These are phyloP conservation scores for Drosophila tsacasi DNA, from an alignment of 1,140 invertebrate species.

Conservation along the genomic window DNA sequence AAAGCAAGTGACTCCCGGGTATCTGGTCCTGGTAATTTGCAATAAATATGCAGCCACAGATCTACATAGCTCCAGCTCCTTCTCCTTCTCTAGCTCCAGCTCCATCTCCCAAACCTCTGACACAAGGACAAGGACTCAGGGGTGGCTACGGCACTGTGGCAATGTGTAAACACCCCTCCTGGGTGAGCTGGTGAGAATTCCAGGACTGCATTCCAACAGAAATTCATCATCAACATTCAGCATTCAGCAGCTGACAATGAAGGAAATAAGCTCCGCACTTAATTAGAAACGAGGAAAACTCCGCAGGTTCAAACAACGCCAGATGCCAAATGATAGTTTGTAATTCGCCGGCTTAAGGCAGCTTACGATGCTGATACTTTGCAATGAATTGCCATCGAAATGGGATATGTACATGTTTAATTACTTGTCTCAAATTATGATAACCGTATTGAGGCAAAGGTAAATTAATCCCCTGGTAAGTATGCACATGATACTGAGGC, in stretches of 20 bases:
- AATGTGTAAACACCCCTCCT: neutral
- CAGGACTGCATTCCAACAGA: conserved; percentile 30
- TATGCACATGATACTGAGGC: neutral
- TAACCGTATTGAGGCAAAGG: neutral
- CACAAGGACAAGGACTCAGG: conserved; percentile 9
- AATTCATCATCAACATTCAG: conserved; percentile 24
- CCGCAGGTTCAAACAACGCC: conserved; percentile 17
- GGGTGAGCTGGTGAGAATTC: conserved; percentile 3
- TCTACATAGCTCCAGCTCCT: neutral
- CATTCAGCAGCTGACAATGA: conserved; percentile 24
- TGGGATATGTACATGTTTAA: neutral
- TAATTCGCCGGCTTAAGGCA: conserved; percentile 13
- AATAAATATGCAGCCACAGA: conserved; percentile 76
- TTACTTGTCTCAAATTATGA: neutral
- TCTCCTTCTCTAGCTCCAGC: neutral
- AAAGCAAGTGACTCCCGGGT: conserved; percentile 41
- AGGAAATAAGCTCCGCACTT: conserved; percentile 25
- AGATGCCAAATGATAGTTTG: conserved; percentile 25
- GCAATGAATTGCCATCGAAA: neutral
- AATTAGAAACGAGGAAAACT: conserved; percentile 22
- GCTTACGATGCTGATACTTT: neutral
- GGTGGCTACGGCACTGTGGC: neutral
- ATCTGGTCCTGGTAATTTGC: conserved; percentile 68
- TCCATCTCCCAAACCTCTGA: neutral
- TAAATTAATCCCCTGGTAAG: neutral